These are phyloP conservation scores for Apodemus sylvaticus DNA, from an alignment of 2,113 vertebrate genomes.

Conservation along the genomic window DNA sequence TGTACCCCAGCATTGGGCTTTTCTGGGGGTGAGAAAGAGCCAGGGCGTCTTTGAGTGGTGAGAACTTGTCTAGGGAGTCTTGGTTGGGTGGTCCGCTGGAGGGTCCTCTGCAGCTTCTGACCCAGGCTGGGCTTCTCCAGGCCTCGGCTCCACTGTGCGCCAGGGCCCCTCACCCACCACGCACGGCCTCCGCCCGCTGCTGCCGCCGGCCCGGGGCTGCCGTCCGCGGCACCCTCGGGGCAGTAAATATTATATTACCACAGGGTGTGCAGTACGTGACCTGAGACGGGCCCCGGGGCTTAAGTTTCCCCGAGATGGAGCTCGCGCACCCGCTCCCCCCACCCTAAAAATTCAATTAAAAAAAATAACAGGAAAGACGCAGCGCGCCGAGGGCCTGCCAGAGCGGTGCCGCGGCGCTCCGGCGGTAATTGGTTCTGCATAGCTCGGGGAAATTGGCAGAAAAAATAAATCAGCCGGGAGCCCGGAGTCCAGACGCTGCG, in stretches of 20 bases:
- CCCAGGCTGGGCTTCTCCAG: conserved; percentile 19
- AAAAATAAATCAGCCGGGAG: conserved; percentile 77
- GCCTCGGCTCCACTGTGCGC: not conserved
- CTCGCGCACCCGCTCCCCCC: conserved; percentile 71
- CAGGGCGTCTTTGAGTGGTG: not conserved
- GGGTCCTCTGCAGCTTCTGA: conserved; percentile 31
- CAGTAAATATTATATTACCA: conserved; percentile 81
- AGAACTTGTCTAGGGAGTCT: not conserved
- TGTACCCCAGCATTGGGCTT: not conserved
- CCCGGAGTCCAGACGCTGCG: conserved; percentile 70
- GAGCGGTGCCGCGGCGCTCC: conserved; percentile 68
- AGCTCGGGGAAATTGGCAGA: conserved; percentile 76
- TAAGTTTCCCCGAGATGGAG: conserved; percentile 77
- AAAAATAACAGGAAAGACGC: conserved; percentile 80
- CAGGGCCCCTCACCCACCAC: conserved; percentile 25
- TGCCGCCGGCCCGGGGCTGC: conserved; percentile 38
- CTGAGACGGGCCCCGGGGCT: conserved; percentile 77
- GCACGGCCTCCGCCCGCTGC: not conserved
- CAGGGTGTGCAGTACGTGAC: conserved; percentile 77
- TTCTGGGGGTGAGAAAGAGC: not conserved
- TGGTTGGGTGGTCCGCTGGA: conserved; percentile 60
- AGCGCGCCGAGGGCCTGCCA: conserved; percentile 73
- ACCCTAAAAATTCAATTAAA: conserved; percentile 82
- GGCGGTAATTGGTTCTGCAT: conserved; percentile 75
- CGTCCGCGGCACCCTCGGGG: conserved; percentile 65